These are phyloP conservation scores for Idaea aversata DNA, from an alignment of 2,888 invertebrate genomes.

Conservation along the genomic window DNA sequence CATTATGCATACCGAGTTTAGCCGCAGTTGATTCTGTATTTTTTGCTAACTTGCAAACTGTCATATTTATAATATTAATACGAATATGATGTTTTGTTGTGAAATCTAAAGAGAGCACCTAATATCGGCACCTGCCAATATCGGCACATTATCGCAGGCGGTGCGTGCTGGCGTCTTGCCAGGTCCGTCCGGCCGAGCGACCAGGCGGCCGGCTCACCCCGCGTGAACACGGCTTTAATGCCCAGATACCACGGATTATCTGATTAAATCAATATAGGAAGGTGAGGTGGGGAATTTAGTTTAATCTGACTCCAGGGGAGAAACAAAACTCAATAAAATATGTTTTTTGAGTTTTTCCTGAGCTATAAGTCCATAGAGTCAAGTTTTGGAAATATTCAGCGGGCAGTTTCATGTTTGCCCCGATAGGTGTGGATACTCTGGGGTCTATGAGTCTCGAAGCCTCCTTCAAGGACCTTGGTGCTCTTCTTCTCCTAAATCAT, in stretches of 20 bases:
- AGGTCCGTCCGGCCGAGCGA: background rate
- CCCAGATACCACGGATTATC: background rate
- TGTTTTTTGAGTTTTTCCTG: no score
- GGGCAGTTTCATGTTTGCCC: no score
- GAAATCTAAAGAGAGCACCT: background rate
- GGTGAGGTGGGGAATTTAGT: background rate
- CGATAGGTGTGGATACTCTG: no score
- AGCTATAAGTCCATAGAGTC: no score
- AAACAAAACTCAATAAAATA: background rate
- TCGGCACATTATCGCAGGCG: background rate
- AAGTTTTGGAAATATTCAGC: no score
- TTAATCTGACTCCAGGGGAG: background rate
- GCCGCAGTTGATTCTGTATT: no score
- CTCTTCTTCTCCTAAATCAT: no score
- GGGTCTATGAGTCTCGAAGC: no score
- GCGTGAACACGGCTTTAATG: background rate
- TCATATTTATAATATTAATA: no score
- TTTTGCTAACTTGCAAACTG: no score
- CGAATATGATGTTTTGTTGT: background rate
- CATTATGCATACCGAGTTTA: no score
- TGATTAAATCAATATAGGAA: background rate
- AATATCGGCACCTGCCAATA: slow-evolving; percentile 1
- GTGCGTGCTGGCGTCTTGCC: background rate
- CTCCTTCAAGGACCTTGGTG: no score
- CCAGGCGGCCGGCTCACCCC: background rate